Evolutionary conservation across 2,888 invertebrate species (phyloP), one percentile per base, ranked within the genome.

Genomic region (Dione vanillae): DNA sequence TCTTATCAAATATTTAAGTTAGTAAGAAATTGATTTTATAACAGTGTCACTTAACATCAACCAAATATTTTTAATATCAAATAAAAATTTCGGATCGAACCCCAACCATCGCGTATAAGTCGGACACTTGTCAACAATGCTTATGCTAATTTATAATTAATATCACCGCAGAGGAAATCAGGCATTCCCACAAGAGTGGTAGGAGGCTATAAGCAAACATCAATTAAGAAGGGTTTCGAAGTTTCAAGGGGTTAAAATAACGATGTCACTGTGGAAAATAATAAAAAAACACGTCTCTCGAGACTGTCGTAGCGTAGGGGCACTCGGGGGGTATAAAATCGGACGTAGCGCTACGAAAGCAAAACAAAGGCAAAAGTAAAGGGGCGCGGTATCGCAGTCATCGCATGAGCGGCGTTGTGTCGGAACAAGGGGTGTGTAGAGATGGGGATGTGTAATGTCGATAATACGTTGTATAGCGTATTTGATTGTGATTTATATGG

Each of bases 331-430:
- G 71, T 65, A 76, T 73, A 70, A 74, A 71, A 74, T 76, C 77
- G 73, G 74, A 73, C 67, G 74, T 73, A 71, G 73, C 68, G 75
- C 75, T 76, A 71, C 65, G 71, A 68, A 72, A 70, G 75, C 76
- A 72, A 77, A 77, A 76, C 76, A 76, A 78, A 75, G 78, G 74
- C 77, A 73, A 79, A 72, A 56, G 56, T 56, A 40, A 56, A 71
- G 75, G 76, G 67, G 70, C 73, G 74, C 66, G 75, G 78, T 78
- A 78, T 77, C 79, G 77, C 76, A 75, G 72, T 74, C 75, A 76
- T 77, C 77, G 75, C 73, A 75, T 73, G 73, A 76, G 78, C 71
- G 75, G 37, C 73, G 72, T 71, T 70, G 70, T 47, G 70, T 64
- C 52, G 52, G 73, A 54, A 72, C 74, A 74, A 74, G 73, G 69